A percentile compares a stretch with the other conserved stretches of the same genome.
Conservation (phyloP, 2,797 vertebrate genomes). For the Pseudopleuronectes americanus region DNA sequence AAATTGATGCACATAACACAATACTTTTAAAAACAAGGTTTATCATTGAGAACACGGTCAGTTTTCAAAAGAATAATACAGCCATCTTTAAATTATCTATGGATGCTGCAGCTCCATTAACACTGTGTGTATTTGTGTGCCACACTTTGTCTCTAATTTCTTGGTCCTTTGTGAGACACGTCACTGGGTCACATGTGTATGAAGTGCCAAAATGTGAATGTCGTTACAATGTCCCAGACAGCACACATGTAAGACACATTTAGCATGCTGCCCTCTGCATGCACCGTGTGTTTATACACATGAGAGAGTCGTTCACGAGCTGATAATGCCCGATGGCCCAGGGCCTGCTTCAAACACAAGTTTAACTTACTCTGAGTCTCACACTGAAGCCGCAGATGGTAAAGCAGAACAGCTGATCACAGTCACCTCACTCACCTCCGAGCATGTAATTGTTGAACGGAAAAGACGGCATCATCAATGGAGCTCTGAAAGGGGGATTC, state of each 20-base stretch:
- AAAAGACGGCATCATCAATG: background rate
- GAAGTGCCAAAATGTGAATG: conserved; percentile 36
- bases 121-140: background rate
- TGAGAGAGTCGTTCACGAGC: conserved; percentile 43
- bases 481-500: background rate
- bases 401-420: background rate
- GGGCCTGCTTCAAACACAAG: background rate
- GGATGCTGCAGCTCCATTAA: background rate
- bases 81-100: background rate
- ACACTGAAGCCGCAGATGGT: background rate
- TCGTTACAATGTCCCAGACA: conserved; percentile 3
- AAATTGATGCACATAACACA: background rate
- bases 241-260: conserved; percentile 28
- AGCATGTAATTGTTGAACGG: background rate
- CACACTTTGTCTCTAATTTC: conserved; percentile 11
- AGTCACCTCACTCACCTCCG: background rate
- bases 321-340: conserved; percentile 36
- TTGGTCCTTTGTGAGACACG: background rate
- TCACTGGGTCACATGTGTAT: conserved; percentile 19
- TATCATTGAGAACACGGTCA: background rate
- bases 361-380: background rate
- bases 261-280: conserved; percentile 11
- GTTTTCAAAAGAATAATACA: background rate
- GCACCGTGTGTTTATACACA: conserved; percentile 20
- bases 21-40: too few species aligned